Evolutionary conservation across 1,140 invertebrate genomes (phyloP), one percentile per base, ranked within the genome.

Genomic region (Calliphora vicina): DNA sequence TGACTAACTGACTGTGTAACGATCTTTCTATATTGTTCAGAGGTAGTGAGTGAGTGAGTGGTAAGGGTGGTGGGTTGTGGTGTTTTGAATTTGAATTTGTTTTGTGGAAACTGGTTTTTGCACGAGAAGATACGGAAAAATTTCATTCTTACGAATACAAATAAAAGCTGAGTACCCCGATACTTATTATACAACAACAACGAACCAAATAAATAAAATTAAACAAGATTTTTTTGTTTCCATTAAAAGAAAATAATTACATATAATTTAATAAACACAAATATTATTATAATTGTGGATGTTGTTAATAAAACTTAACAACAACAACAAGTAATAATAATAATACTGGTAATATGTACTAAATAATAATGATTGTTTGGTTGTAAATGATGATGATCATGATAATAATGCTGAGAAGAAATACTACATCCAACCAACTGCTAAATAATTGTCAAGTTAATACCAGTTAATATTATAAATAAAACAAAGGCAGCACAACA

Each of bases 261-360:
- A 23, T 67, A 23, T 67, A 67, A 67, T 67, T 67, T 67, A 67
- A 67, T 67, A 67, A 67, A 25, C n/a, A 67, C 61, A 67, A 67
- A 67, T 23, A 67, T 67, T 50, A 5, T 50, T 50, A 50, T 17
- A 15, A 50, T 50, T 50, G 17, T 17, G 3, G 1, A 12, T 17
- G 45, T 50, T 50, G 45, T 35, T 35, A 35, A 35, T n/a, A n/a
- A n/a, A n/a, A n/a, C n/a, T n/a, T n/a, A n/a, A n/a, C n/a, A n/a
- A n/a, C n/a, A n/a, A n/a, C n/a, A n/a, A n/a, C n/a, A n/a, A n/a
- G n/a, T n/a, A 35, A 35, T 35, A 35, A 5, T 35, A 35, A 29
- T 29, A 29, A 35, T 10, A 1, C 6, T 35, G 35, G n/a, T n/a
- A n/a, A n/a, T n/a, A n/a, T n/a, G n/a, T n/a, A n/a, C n/a, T n/a